Evolutionary conservation across 2,113 vertebrate genomes (phyloP), one percentile per base, ranked within the genome.

Genomic region (Heterocephalus glaber): DNA sequence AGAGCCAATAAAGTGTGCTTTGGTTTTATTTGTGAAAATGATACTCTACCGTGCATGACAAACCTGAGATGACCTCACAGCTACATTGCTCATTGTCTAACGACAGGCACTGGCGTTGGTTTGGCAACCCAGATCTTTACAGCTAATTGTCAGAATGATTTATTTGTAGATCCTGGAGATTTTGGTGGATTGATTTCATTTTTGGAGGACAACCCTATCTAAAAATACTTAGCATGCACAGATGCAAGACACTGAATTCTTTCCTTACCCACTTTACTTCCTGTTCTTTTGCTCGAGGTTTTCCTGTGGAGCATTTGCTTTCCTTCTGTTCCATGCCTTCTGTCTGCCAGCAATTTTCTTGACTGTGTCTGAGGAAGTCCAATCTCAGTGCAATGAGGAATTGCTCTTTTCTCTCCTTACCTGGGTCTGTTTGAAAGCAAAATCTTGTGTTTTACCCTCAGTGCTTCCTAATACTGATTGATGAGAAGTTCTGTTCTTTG

Each of bases 21-120:
- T 84, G 24, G 86, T 97, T 86, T 88, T 87, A 74, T 92, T 35
- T 77, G 1, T 49, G 76, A 89, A 84, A 54, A 80, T 74, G 86
- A 76, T 19, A 16, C 22, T 52, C 7, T 63, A 28, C 44, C 76
- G 49, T 49, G 11, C 66, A 17, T 76, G 86, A 92, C 88, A 10
- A 9, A 68, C 60, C 89, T 1, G 54, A 86, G 38, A n/a, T 70
- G 74, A 76, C 56, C 86, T 85, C 44, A 63, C 22, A 91, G 58
- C 41, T 77, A 49, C 86, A 30, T 30, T 11, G 7, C 52, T 83
- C 38, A 6, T 86, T 96, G 95, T 76, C 81, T 96, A 28, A 88
- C 35, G 92, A 0, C 3, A 33, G 89, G 16, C 49, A 41, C 6
- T 44, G 47, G 6, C 54, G 44, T 54, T 82, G 0, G 12, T 83